A percentile compares a stretch with the other conserved stretches of the same genome.
phyloP scores from a whole-genome alignment of 2,797 vertebrate genomes.

The Pteropus rufus region DNA sequence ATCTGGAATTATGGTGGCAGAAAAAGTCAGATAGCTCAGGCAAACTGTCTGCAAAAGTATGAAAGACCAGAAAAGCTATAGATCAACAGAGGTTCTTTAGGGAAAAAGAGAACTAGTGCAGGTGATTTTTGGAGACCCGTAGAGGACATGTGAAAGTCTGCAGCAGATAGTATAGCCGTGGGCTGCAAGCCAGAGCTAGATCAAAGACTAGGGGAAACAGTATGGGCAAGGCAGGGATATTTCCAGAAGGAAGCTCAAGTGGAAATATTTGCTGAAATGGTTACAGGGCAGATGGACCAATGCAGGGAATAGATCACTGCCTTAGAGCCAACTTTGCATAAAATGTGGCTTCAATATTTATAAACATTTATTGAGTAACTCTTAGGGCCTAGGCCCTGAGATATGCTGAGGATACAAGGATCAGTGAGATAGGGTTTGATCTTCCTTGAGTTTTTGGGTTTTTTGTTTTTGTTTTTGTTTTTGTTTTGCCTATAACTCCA shows the following conservation, averaged over 20 bases:
- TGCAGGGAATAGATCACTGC: neutral
- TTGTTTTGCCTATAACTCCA: neutral
- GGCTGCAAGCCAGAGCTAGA: neutral
- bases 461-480: too few species aligned
- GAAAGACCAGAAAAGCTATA: neutral
- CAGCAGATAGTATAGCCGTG: neutral
- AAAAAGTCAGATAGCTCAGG: neutral
- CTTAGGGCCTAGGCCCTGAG: neutral
- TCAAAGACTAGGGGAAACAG: neutral
- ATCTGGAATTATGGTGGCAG: neutral
- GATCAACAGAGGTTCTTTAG: neutral
- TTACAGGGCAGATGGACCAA: neutral
- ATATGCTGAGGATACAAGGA: neutral
- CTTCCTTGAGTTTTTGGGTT: neutral
- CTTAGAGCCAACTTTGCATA: neutral
- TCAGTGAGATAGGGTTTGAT: neutral
- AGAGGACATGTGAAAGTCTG: neutral
- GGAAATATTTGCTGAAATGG: neutral
- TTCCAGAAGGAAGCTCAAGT: neutral
- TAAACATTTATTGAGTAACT: neutral
- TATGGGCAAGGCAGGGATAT: neutral
- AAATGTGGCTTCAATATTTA: neutral
- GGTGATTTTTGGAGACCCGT: neutral
- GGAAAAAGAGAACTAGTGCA: neutral
- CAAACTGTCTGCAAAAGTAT: neutral